A percentile compares a stretch with the other conserved stretches of the same genome.
These are phyloP conservation scores for Sitophilus oryzae DNA, from an alignment of 1,140 invertebrate genomes.

Conservation along the genomic window DNA sequence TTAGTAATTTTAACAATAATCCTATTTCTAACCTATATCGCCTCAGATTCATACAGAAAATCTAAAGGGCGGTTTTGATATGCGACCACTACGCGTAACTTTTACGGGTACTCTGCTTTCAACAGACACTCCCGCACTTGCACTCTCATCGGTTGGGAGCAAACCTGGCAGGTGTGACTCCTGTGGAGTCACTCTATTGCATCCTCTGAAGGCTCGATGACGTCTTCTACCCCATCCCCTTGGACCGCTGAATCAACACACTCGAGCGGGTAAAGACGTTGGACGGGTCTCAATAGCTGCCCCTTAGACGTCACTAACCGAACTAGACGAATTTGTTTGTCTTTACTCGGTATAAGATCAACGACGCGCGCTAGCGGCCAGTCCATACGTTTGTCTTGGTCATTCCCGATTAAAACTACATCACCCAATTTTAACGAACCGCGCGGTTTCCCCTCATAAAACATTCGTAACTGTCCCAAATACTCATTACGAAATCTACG, in stretches of 20 bases:
- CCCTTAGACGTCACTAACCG: conserved; percentile 1
- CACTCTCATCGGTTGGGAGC: conserved; percentile 1
- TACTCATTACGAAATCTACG: conserved; percentile 20
- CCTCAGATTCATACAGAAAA: too few species aligned
- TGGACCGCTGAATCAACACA: conserved; percentile 9
- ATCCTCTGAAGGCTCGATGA: too few species aligned
- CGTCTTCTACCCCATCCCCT: too few species aligned
- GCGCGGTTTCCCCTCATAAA: neutral
- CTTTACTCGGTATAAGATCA: conserved; percentile 8
- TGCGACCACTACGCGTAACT: conserved; percentile 8
- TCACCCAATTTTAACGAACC: conserved; percentile 10
- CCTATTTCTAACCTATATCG: too few species aligned
- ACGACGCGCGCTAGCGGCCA: conserved; percentile 17
- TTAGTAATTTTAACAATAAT: too few species aligned
- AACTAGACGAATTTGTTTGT: conserved; percentile 12
- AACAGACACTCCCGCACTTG: conserved; percentile 5
- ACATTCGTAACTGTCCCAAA: conserved; percentile 19
- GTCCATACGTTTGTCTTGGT: too few species aligned
- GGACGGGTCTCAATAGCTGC: conserved; percentile 13
- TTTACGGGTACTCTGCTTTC: conserved; percentile 9
- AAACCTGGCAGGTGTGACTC: neutral
- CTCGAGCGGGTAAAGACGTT: conserved; percentile 16
- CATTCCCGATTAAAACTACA: conserved; percentile 19
- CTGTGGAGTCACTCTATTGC: neutral
- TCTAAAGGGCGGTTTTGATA: too few species aligned